phyloP scores from a whole-genome alignment of 1,140 invertebrate genomes.

The Sarcophaga bullata region DNA sequence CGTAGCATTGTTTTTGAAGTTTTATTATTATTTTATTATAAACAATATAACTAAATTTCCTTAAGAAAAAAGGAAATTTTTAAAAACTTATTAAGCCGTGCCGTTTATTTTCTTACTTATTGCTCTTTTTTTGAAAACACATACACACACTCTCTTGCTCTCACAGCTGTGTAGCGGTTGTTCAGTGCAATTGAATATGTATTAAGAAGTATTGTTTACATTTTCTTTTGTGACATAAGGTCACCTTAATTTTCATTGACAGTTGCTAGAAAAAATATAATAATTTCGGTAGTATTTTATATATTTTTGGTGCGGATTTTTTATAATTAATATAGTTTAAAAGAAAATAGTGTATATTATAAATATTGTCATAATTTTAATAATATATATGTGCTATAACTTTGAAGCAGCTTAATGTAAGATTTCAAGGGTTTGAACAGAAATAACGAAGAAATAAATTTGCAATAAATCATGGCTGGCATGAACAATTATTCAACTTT shows the following conservation, averaged over 20 bases:
- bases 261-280: background rate
- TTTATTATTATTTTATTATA: background rate
- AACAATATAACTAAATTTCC: background rate
- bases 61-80: background rate
- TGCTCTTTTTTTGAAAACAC: background rate
- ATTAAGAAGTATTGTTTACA: conserved; percentile 2
- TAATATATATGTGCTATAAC: background rate
- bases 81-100: background rate
- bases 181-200: background rate
- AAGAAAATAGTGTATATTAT: background rate
- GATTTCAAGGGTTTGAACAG: background rate
- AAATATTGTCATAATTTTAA: background rate
- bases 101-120: background rate
- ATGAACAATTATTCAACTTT: conserved; percentile 59
- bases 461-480: conserved; percentile 51
- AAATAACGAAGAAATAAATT: background rate
- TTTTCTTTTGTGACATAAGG: background rate
- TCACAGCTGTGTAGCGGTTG: conserved; percentile 10
- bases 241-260: background rate
- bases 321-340: background rate
- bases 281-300: conserved; percentile 3
- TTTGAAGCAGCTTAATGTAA: background rate
- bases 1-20: conserved; percentile 29
- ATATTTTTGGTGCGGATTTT: background rate
- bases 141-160: background rate